Percentiles rank a stretch among this genome's conserved stretches.
Conservation (phyloP, 2,888 invertebrate genomes). For the Eugnorisma glareosa region DNA sequence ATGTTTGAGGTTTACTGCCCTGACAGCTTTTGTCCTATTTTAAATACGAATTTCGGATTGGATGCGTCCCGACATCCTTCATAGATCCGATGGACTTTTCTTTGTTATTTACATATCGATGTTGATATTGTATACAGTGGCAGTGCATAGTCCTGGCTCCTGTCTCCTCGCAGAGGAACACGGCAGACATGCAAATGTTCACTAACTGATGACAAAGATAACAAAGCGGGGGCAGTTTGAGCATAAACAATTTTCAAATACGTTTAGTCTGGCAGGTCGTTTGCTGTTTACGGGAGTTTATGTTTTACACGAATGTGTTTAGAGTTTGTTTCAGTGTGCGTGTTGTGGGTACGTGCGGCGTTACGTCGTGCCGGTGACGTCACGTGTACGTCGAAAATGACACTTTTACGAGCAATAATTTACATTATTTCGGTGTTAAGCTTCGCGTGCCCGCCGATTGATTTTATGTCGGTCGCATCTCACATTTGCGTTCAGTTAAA, state of each 20-base stretch:
- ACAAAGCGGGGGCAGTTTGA: slow-evolving; percentile 82
- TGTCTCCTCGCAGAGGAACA: slow-evolving; percentile 65
- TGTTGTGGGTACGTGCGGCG: slow-evolving; percentile 66
- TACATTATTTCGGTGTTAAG: slow-evolving; percentile 89
- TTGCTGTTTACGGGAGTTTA: slow-evolving; percentile 66
- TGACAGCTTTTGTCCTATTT: slow-evolving; percentile 89
- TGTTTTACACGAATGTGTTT: slow-evolving; percentile 65
- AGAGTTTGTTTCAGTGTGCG: slow-evolving; percentile 71
- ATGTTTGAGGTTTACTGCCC: slow-evolving; percentile 88
- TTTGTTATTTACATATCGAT: slow-evolving; percentile 66
- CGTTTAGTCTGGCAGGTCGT: slow-evolving; percentile 69
- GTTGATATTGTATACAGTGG: slow-evolving; percentile 68
- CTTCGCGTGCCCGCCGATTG: slow-evolving; percentile 89
- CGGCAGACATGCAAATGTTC: slow-evolving; percentile 81
- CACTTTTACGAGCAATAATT: slow-evolving; percentile 90
- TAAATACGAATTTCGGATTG: slow-evolving; percentile 84
- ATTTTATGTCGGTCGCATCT: slow-evolving; percentile 89
- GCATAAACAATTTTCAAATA: slow-evolving; percentile 80
- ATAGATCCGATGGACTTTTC: slow-evolving; percentile 58
- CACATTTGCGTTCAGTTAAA: slow-evolving; percentile 88
- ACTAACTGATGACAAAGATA: slow-evolving; percentile 85
- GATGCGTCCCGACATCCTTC: slow-evolving; percentile 82
- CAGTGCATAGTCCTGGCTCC: slow-evolving; percentile 65
- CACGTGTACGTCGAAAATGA: slow-evolving; percentile 89
- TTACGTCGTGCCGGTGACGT: slow-evolving; percentile 80